phyloP scores from a whole-genome alignment of 2,113 vertebrate genomes.

The Procavia capensis region DNA sequence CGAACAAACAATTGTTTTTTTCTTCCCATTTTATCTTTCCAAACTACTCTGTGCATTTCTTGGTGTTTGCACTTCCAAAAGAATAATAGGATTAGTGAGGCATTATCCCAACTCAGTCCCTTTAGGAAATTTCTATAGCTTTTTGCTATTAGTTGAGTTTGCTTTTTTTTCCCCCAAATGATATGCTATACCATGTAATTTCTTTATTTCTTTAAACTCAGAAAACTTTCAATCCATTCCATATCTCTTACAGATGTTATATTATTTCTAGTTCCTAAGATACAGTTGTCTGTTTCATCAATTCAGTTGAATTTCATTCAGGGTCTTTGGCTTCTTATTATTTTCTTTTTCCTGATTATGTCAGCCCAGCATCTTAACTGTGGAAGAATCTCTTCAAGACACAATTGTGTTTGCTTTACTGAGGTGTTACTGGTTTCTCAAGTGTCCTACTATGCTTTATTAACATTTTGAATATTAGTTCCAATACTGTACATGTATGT shows the following conservation, averaged over 20 bases:
- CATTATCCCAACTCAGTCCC: neutral
- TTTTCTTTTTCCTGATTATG: too few relatives aligned
- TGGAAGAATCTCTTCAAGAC: neutral
- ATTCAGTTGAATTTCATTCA: neutral
- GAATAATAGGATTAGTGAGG: neutral
- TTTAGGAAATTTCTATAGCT: neutral
- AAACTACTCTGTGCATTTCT: neutral
- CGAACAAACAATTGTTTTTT: neutral
- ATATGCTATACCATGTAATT: neutral
- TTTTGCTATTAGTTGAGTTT: neutral
- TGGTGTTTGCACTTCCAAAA: neutral
- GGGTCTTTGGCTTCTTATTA: neutral
- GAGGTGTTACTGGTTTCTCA: neutral
- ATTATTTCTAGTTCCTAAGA: neutral
- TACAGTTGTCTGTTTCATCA: neutral
- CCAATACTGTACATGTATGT: neutral
- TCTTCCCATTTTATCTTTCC: neutral
- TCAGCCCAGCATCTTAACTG: neutral
- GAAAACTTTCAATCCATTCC: neutral
- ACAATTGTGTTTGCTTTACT: neutral
- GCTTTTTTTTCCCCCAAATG: too few relatives aligned
- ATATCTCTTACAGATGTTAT: neutral
- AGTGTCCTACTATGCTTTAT: neutral
- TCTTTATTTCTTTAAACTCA: neutral
- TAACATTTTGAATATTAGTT: neutral